Base-by-base conservation (phyloP, 1,140 invertebrate genomes). In the Lamellibrachia luymesi region DNA sequence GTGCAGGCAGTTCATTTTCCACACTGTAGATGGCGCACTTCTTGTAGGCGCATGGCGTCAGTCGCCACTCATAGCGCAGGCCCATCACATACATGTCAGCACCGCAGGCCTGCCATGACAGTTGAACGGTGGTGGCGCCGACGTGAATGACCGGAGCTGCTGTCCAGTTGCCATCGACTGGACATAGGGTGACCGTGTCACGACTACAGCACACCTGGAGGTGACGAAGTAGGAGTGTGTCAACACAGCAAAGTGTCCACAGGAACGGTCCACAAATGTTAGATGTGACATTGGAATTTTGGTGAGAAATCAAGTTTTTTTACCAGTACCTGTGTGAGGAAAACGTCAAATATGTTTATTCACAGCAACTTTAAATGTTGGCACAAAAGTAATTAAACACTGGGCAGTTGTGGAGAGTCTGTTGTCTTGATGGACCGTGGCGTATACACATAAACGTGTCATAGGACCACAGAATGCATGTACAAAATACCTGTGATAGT, bases 21-120 rank as follows among this genome's bases (percentile, higher is more conserved):
- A 92, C 90, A n/a, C 94, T 94, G 90, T 95, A 95, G 7, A 95
- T 93, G 22, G 94, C 94, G 93, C 95, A 95, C 50, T 92, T 91
- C 50, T 95, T 94, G 52, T 95, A 94, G 2, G 93, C 90, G 94
- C 95, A 95, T 4, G 95, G 95, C 92, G 94, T 95, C 90, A 94
- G 93, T 91, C 94, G 93, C 95, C 95, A 95, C 0, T 94, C 94
- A 92, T 95, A 95, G 22, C 95, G 94, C 2, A 95, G n/a, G 10
- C 95, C 95, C 52, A 94, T 93, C 0, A 94, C 91, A 50, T 92
- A 90, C 38, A 92, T 93, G 91, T 93, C 91, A 17, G 91, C 92
- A 6, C 50, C 10, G 52, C 94, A 94, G 7, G 93, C 94, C 4
- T 90, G 93, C 17, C 92, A 93, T 51, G 93, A 93, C 4, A 95